Percentiles rank a stretch among this genome's conserved stretches.
Conservation (phyloP, 35 echinoderm and acorn worm genomes). For the Strongylocentrotus purpuratus region DNA sequence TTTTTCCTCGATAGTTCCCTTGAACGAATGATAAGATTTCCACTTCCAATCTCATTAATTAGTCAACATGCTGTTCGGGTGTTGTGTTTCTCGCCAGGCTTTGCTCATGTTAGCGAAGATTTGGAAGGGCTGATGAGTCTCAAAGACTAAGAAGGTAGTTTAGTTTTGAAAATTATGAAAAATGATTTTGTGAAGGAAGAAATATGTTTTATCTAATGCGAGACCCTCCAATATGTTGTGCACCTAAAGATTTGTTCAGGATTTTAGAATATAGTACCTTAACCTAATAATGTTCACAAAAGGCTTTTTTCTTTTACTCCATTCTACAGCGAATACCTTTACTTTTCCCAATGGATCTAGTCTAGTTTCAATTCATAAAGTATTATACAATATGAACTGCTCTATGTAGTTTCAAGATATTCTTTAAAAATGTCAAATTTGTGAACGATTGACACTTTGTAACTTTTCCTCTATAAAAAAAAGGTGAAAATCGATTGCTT, state of each 20-base stretch:
- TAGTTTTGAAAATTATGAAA: not conserved
- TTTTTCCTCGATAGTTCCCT: constrained; percentile 37
- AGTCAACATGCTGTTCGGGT: constrained; percentile 37
- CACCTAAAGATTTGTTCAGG: too few relatives aligned
- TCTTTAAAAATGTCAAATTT: not conserved
- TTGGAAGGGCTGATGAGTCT: not conserved
- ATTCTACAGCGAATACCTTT: too few relatives aligned
- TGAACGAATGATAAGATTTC: constrained; percentile 45
- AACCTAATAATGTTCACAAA: too few relatives aligned
- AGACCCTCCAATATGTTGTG: too few relatives aligned
- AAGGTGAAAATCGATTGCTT: not conserved
- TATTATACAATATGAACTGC: not conserved
- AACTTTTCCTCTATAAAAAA: not conserved
- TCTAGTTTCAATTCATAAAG: not conserved
- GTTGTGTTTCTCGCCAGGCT: not conserved
- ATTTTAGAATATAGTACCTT: too few relatives aligned
- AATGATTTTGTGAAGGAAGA: not conserved
- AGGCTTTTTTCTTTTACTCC: too few relatives aligned
- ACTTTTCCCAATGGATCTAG: not conserved
- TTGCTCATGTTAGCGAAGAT: not conserved
- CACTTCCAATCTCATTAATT: constrained; percentile 52
- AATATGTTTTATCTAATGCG: not conserved
- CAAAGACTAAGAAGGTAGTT: not conserved
- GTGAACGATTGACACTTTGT: not conserved
- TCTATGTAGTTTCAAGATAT: not conserved